Base-by-base conservation (phyloP, 2,888 invertebrate genomes). In the Leucophora obtusa region DNA sequence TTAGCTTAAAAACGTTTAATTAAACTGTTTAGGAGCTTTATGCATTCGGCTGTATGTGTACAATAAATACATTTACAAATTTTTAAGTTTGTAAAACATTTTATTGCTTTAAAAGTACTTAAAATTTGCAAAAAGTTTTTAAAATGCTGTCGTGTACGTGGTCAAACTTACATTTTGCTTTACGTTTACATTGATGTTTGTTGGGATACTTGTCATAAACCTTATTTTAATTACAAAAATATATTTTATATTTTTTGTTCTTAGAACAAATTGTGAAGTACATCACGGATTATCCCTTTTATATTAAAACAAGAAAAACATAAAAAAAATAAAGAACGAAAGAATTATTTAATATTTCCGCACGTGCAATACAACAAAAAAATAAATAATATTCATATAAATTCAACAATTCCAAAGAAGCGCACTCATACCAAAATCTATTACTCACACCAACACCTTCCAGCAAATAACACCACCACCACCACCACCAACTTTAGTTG, bases 301-400 rank as follows among this genome's bases (percentile, higher is more conserved):
- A 72, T 72, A 66, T 77, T 66, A 68, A 71, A 76, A 66, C 38
- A 9, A 18, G 58, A 38, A 69, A 53, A 63, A 59, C 8, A 53
- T 1, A 54, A 38, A 59, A 47, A 51, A 54, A 54, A 18, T 47
- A 33, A 50, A 71, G 50, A 4, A 50, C 10, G 15, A 43, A 24
- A 70, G 53, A 69, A 65, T 54, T 65, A 75, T 69, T 79, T 65
- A 63, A 79, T 75, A 74, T 74, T 79, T 63, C 79, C 59, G 79
- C 79, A 74, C 75, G 77, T 78, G 77, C 77, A 72, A 21, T 66
- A 21, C 65, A 71, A 62, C 58, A 53, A 65, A 28, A 28, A 24
- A 24, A 24, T 3, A 24, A 24, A 24, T 3, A 24, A 24, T 3
- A 24, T n/a, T 21, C 21, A 21, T 21, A 4, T 21, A 21, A 21